These are phyloP conservation scores for Gnathonemus echidnorhynchus DNA, from an alignment of 2,113 vertebrate species.

Conservation along the genomic window DNA sequence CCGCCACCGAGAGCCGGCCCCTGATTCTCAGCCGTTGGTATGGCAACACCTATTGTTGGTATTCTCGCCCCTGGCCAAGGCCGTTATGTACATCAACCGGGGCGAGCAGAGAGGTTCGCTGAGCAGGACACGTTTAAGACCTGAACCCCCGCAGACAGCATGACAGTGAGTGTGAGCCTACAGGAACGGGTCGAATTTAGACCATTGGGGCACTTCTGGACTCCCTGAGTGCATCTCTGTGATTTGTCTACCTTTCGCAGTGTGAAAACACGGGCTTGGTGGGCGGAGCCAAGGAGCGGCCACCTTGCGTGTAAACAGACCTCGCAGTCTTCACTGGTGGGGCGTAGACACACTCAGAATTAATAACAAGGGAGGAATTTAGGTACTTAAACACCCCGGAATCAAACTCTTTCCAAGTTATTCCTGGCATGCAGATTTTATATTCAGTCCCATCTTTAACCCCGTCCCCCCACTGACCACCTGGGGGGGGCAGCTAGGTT, in stretches of 20 bases:
- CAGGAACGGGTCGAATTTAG: not conserved
- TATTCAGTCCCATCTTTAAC: not conserved
- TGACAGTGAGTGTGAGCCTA: not conserved
- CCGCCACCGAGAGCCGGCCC: no score
- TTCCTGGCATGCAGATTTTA: not conserved
- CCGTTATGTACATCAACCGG: not conserved
- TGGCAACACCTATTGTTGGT: not conserved
- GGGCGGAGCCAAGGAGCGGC: no score
- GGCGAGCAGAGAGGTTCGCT: not conserved
- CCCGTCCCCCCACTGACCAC: not conserved
- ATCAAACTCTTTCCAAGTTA: not conserved
- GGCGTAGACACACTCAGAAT: not conserved
- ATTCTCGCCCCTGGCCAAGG: not conserved
- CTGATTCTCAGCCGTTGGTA: constrained; percentile 4
- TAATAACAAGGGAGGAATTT: not conserved
- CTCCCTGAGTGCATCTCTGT: not conserved
- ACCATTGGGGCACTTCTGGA: not conserved
- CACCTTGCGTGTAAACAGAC: not conserved
- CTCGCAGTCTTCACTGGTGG: not conserved
- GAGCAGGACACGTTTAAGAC: not conserved
- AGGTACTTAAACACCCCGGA: not conserved
- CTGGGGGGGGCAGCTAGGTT: not conserved
- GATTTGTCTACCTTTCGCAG: not conserved
- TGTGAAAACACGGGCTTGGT: not conserved
- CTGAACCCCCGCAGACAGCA: not conserved